Evolutionary conservation across 2,888 invertebrate species (phyloP), one percentile per base, ranked within the genome.

Genomic region (Dendrolimus houi): DNA sequence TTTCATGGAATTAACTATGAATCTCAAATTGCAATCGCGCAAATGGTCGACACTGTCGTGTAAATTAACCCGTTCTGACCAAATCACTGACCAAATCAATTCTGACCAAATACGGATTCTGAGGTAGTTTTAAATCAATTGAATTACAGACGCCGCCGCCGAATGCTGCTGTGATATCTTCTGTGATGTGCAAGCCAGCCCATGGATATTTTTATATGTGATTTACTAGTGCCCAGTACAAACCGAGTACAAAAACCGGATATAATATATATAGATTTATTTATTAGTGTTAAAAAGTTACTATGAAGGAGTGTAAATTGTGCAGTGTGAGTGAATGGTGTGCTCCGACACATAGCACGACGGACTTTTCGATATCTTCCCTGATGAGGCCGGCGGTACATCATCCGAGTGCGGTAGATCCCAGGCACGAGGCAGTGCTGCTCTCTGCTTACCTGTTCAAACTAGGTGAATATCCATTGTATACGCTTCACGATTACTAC

Each of bases 221-320:
- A 90, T 90, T 89, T 89, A 90, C 77, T 81, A 87, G 86, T 87
- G 87, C 85, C 87, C 83, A 85, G 90, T 90, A 90, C 90, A 89
- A 87, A 88, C 88, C 89, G 87, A 90, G 90, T 90, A 90, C 90
- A 87, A 88, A 85, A 89, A 88, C 83, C 85, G 87, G 87, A 85
- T 74, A 75, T 68, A 67, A 62, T 68, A 77, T 72, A 84, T 76
- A 47, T 47, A 47, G 76, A 64, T 76, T 72, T 79, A 75, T 79
- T 74, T 72, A 72, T 72, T 81, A 80, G 77, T 78, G 79, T 79
- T 76, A 78, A 69, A 29, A 47, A 73, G 71, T 64, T 74, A 80
- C 69, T 58, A 91, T 91, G 91, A 91, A 91, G 79, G 90, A 91
- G 80, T 91, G 90, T 69, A 88, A 87, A 67, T 75, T 87, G 83